These are phyloP conservation scores for Trachelus iudaicus DNA, from an alignment of 2,888 invertebrate species.

Conservation along the genomic window DNA sequence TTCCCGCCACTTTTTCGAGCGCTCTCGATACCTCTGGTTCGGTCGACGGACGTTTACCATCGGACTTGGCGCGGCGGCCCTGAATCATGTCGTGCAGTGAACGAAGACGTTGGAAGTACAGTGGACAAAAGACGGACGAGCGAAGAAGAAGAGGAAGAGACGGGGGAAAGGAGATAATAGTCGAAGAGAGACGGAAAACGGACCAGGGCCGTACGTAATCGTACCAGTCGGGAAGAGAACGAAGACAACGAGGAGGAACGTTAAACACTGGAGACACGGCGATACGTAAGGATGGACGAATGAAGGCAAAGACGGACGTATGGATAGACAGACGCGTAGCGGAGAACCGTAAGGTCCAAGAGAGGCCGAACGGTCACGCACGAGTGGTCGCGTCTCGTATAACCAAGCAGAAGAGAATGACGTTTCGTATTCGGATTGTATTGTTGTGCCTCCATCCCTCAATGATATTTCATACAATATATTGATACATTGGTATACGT, in stretches of 20 bases:
- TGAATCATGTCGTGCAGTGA: conserved; percentile 9
- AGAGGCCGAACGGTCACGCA: conserved; percentile 31
- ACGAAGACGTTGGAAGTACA: conserved; percentile 17
- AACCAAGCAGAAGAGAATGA: conserved; percentile 24
- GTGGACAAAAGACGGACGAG: conserved; percentile 14
- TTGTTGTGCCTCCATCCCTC: conserved; percentile 33
- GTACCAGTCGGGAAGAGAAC: neutral
- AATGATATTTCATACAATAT: conserved; percentile 28
- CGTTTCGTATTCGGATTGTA: conserved; percentile 36
- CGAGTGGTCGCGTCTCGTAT: conserved; percentile 26
- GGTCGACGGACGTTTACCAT: no score
- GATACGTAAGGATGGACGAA: neutral
- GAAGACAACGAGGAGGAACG: neutral
- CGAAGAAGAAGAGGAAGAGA: neutral
- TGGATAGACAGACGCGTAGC: neutral
- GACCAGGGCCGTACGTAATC: neutral
- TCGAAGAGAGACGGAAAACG: neutral
- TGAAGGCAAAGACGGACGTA: neutral
- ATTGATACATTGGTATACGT: conserved; percentile 26
- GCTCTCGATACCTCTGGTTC: neutral
- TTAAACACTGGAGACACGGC: neutral
- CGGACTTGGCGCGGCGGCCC: conserved; percentile 10
- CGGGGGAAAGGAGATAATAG: neutral
- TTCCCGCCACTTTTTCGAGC: neutral
- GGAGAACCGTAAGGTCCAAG: neutral